A percentile compares a stretch with the other conserved stretches of the same genome.
Evolutionary conservation across 2,888 invertebrate genomes (phyloP).

Genomic region (Toxonevra muliebris): DNA sequence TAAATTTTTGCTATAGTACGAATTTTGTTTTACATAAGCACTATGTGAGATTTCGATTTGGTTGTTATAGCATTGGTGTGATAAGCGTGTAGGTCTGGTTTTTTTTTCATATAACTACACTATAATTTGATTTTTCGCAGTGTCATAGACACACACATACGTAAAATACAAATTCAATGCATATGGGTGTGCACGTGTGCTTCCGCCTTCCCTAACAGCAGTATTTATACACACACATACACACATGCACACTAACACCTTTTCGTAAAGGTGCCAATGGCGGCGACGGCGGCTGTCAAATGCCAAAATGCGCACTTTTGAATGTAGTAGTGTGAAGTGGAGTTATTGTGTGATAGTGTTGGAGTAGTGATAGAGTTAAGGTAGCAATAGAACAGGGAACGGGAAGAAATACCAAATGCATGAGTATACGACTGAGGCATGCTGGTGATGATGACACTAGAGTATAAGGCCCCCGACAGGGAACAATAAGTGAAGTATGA

Average conservation of each 20-base stretch:
- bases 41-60: neutral
- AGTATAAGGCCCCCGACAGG: neutral
- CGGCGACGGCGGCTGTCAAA: slow-evolving; percentile 13
- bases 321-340: neutral
- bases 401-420: neutral
- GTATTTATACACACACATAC: neutral
- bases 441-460: neutral
- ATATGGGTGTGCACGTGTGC: neutral
- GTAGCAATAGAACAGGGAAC: neutral
- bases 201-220: neutral
- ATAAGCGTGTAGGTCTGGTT: too few species aligned
- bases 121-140: too few species aligned
- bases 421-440: slow-evolving; percentile 1
- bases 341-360: too few species aligned
- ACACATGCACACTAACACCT: neutral
- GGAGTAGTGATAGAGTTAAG: neutral
- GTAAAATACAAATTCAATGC: slow-evolving; percentile 14
- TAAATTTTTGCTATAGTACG: too few species aligned
- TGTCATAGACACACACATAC: neutral
- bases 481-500: neutral
- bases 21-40: too few species aligned
- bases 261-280: neutral
- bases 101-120: too few species aligned
- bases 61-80: neutral
- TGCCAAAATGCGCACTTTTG: neutral